phyloP scores from a whole-genome alignment of 2,797 vertebrate species.

The Chelon auratus region DNA sequence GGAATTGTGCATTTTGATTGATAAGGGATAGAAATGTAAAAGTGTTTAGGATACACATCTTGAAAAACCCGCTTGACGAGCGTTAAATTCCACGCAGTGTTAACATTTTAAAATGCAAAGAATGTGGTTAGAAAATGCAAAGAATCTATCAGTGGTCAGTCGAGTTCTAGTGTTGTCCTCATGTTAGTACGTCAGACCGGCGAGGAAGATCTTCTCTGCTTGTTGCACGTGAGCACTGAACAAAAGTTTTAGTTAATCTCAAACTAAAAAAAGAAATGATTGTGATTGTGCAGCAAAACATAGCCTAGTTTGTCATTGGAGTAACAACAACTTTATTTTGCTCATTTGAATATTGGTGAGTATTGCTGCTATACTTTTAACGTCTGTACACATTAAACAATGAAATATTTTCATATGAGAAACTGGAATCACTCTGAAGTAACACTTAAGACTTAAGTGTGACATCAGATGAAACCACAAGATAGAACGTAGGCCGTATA shows the following conservation, averaged over 20 bases:
- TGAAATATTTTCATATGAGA: too few relatives aligned
- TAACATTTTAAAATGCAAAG: constrained; percentile 13
- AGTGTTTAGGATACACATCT: background rate
- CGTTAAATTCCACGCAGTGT: constrained; percentile 9
- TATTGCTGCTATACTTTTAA: too few relatives aligned
- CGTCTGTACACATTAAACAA: background rate
- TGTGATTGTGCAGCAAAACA: background rate
- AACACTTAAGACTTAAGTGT: too few relatives aligned
- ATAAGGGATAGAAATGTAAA: background rate
- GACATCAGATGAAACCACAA: too few relatives aligned
- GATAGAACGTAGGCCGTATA: too few relatives aligned
- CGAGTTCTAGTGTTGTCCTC: constrained; percentile 17
- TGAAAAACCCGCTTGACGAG: constrained; percentile 10
- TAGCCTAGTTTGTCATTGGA: background rate
- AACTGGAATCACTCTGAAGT: too few relatives aligned
- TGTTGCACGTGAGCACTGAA: background rate
- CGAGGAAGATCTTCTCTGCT: background rate
- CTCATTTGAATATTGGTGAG: too few relatives aligned
- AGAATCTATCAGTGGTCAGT: constrained; percentile 13
- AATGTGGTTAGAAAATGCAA: constrained; percentile 5
- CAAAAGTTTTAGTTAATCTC: background rate
- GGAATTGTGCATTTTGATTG: background rate
- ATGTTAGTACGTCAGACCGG: background rate
- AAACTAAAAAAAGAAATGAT: background rate
- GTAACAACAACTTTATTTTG: background rate